Evolutionary conservation across 1,140 invertebrate species (phyloP).

Genomic region (Portunus trituberculatus): DNA sequence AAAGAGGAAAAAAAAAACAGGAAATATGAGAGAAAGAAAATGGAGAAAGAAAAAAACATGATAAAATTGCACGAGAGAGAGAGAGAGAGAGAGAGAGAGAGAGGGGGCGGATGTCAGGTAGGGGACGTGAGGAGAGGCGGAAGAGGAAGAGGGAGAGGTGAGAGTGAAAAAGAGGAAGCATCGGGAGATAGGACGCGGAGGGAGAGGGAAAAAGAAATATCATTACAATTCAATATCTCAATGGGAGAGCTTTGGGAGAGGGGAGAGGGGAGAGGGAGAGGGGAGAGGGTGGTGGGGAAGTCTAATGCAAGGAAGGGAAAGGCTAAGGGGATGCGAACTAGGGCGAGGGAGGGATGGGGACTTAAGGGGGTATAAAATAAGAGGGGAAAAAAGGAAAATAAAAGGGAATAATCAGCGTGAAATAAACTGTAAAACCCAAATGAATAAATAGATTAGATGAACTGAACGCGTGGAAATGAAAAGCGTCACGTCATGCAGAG

Average conservation of each 20-base stretch:
- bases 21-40: not conserved
- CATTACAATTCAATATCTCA: no score
- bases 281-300: not conserved
- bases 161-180: not conserved
- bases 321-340: not conserved
- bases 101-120: not conserved
- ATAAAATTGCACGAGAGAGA: not conserved
- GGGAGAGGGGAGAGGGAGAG: not conserved
- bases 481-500: no score
- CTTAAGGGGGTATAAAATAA: not conserved
- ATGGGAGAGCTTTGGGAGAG: no score
- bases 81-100: not conserved
- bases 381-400: no score
- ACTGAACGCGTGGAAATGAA: no score
- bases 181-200: no score
- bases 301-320: not conserved
- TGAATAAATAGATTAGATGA: no score
- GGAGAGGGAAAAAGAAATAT: no score
- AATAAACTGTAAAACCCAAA: no score
- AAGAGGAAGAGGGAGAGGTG: constrained; percentile 15
- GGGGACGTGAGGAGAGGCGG: not conserved
- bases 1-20: no score
- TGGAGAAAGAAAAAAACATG: not conserved
- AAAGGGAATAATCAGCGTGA: no score
- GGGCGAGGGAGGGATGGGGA: not conserved